These are phyloP conservation scores for Apteryx mantelli DNA, from an alignment of 2,113 vertebrate genomes.

Conservation along the genomic window DNA sequence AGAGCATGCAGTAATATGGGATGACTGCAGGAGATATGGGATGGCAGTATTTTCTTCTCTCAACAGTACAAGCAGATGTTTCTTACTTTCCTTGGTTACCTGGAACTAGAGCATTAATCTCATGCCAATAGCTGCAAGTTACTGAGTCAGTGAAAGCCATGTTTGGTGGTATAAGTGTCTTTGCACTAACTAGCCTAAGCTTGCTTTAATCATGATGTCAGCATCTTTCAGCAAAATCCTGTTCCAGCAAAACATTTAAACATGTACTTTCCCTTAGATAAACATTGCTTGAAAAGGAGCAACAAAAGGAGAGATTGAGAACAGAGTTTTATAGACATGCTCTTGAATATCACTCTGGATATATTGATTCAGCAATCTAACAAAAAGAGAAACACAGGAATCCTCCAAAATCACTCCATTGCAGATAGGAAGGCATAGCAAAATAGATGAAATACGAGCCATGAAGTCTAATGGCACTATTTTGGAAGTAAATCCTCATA, in stretches of 20 bases:
- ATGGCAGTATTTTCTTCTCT: not conserved
- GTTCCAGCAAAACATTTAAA: constrained; percentile 20
- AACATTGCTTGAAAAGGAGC: not conserved
- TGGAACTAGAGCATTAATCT: constrained; percentile 4
- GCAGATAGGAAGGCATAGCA: not conserved
- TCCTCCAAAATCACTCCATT: not conserved
- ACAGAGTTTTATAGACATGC: not conserved
- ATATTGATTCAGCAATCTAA: not conserved
- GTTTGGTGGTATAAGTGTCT: not conserved
- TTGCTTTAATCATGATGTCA: not conserved
- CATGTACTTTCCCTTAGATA: constrained; percentile 21
- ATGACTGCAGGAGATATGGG: not conserved
- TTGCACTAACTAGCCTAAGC: constrained; percentile 38
- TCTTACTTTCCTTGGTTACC: constrained; percentile 22
- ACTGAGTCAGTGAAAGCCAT: not conserved
- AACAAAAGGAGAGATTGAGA: not conserved
- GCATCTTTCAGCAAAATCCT: constrained; percentile 8
- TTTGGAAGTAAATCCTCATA: not conserved
- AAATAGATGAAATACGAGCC: not conserved
- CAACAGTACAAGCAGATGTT: not conserved
- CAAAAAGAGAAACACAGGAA: constrained; percentile 1
- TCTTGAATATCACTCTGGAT: not conserved
- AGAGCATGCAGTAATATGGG: not conserved
- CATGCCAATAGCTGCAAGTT: not conserved
- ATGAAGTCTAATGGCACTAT: not conserved